Percentiles rank a stretch among this genome's conserved stretches.
These are phyloP conservation scores for Porites divaricata DNA, from an alignment of 92 coral and sea anemone species.

Conservation along the genomic window DNA sequence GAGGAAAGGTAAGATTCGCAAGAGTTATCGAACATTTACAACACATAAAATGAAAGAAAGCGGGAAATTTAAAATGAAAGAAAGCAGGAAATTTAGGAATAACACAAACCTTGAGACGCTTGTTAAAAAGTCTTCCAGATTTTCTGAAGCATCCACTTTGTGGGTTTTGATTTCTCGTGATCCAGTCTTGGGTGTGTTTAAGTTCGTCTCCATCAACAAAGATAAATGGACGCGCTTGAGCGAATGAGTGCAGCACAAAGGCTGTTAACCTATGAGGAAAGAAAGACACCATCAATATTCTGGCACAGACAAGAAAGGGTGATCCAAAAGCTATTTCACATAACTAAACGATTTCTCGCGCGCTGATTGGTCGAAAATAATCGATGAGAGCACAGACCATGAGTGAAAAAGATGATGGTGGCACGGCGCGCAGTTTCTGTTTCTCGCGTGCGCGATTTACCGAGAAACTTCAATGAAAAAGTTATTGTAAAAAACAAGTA, in stretches of 20 bases:
- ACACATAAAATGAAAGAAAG: neutral
- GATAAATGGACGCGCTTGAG: constrained; percentile 87
- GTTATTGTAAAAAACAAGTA: no score
- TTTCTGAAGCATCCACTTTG: constrained; percentile 80
- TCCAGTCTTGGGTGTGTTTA: constrained; percentile 68
- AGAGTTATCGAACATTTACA: neutral
- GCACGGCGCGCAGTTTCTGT: no score
- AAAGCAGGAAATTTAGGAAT: no score
- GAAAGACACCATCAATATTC: neutral
- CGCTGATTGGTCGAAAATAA: no score
- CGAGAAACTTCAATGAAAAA: no score
- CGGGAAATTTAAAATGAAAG: neutral
- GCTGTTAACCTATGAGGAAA: constrained; percentile 84
- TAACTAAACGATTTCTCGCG: no score
- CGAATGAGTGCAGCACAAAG: constrained; percentile 96
- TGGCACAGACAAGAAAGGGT: neutral
- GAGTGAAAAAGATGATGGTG: no score
- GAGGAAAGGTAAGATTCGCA: neutral
- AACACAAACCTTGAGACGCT: constrained; percentile 69
- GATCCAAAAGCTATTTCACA: no score
- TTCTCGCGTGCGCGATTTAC: no score
- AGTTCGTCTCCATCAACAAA: constrained; percentile 78
- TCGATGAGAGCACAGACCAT: no score
- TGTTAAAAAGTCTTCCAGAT: constrained; percentile 74
- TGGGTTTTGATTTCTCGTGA: constrained; percentile 59